Base-by-base conservation (phyloP, 2,797 vertebrate genomes). In the Dipus sagitta region DNA sequence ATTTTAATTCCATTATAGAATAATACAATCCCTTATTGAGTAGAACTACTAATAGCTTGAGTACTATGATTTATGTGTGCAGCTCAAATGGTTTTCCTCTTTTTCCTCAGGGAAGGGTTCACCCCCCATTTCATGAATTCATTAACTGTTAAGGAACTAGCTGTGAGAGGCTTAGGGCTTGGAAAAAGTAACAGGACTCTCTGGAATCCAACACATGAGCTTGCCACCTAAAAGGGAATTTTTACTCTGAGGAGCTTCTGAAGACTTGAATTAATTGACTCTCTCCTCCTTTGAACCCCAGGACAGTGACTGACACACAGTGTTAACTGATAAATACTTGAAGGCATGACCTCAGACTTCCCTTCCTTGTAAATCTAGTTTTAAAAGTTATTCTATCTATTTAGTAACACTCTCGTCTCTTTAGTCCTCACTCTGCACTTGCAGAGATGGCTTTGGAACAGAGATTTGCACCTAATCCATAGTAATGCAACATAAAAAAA, bases 401-500 rank as follows among this genome's bases (percentile, higher is more conserved):
- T 91, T 71, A 84, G 94, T 92, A 79, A 23, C 68, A 64, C 58
- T 79, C 38, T 32, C 34, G n/a, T 81, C 26, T 86, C 21, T 88
- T 88, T 18, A 32, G 30, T 26, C 62, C 4, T 15, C 34, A 70
- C 26, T 11, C 23, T 67, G 2, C 75, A 64, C 93, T 90, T 93
- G 6, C 23, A 72, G 13, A 62, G 32, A 80, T 42, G 93, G 20
- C 32, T 92, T 94, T 82, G 30, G 71, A 90, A 86, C 38, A 26
- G 77, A 91, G 64, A 60, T 74, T 42, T 65, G 52, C 9, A 38
- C 64, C 91, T 91, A 21, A 28, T 80, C 9, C 72, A 30, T 87
- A 90, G 23, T 79, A 95, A 92, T 71, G 91, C 47, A 81, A 38
- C 42, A 38, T 85, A 81, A 92, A 85, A 85, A 94, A 87, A 64